These are phyloP conservation scores for Macrotrachela quadricornifera DNA, from an alignment of 1,140 invertebrate genomes.

Conservation along the genomic window DNA sequence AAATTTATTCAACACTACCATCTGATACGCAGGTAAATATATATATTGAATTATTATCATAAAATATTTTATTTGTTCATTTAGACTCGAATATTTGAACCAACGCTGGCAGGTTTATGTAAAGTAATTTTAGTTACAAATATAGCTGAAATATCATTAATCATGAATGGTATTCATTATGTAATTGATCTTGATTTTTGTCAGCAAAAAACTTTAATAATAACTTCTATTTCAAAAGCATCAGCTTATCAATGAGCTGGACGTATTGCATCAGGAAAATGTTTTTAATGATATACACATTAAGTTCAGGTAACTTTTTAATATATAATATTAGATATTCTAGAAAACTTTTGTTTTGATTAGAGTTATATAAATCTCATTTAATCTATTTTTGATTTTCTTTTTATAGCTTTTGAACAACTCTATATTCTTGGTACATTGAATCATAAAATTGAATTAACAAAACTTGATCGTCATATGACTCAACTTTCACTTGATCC, in stretches of 20 bases:
- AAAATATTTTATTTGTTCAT: no score
- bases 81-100: no score
- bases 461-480: slow-evolving; percentile 86
- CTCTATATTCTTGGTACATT: slow-evolving; percentile 89
- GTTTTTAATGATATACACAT: slow-evolving; percentile 65
- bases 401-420: slow-evolving; percentile 84
- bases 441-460: slow-evolving; percentile 87
- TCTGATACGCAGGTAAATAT: slow-evolving; percentile 97
- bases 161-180: slow-evolving; percentile 96
- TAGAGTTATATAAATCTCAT: slow-evolving; percentile 96
- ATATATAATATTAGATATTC: slow-evolving; percentile 42
- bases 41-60: slow-evolving; percentile 79
- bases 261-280: slow-evolving; percentile 51
- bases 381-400: slow-evolving; percentile 82
- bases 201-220: slow-evolving; percentile 91
- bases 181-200: slow-evolving; percentile 99
- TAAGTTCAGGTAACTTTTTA: slow-evolving; percentile 30
- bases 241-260: slow-evolving; percentile 11
- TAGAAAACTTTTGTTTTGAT: slow-evolving; percentile 92
- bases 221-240: slow-evolving; percentile 83
- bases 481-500: slow-evolving; percentile 96
- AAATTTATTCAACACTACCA: slow-evolving; percentile 91
- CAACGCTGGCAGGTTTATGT: no score
- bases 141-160: slow-evolving; percentile 94
- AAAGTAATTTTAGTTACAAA: slow-evolving; percentile 96